Base-by-base conservation (phyloP, 2,888 invertebrate genomes). In the Lasioglossum oenotherae region DNA sequence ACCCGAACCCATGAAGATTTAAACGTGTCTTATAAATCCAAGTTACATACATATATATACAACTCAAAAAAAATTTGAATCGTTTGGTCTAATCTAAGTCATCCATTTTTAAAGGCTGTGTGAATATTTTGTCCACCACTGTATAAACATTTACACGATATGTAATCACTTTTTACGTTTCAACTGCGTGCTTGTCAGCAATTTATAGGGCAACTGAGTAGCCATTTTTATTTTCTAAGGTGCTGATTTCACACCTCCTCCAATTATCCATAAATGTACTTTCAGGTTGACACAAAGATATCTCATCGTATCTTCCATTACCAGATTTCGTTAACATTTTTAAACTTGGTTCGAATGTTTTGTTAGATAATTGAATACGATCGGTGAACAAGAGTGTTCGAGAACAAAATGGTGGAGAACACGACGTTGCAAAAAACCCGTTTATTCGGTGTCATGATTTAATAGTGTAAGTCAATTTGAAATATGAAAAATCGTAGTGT, bases 391-490 rank as follows among this genome's bases (percentile, higher is more conserved):
- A 79, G 41, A 84, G 44, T 44, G 35, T n/a, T 46, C 72, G n/a
- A 12, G 84, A 78, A 87, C 88, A 91, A 92, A 89, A 93, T 93
- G 92, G 93, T 90, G 89, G 84, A 80, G 31, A 72, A n/a, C 49
- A 57, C 72, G 69, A 84, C 46, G 38, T 80, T 46, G 71, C 64
- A 71, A 64, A 64, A 74, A n/a, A 78, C 49, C 60, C 60, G 23
- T 44, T 80, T 31, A 41, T 44, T 14, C 16, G 31, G n/a, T 38
- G n/a, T 53, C 12, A 49, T 6, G 72, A 49, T 77, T 69, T 35
- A 44, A 46, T n/a, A 72, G 46, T 49, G 31, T 8, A n/a, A 31
- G 64, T 77, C 2, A 49, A 46, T n/a, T 60, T 72, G 16, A 38
- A n/a, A 16, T n/a, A 5, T 57, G 41, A 49, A n/a, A 46, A 53